These are phyloP conservation scores for Orthosia gothica DNA, from an alignment of 2,888 invertebrate genomes.

Conservation along the genomic window DNA sequence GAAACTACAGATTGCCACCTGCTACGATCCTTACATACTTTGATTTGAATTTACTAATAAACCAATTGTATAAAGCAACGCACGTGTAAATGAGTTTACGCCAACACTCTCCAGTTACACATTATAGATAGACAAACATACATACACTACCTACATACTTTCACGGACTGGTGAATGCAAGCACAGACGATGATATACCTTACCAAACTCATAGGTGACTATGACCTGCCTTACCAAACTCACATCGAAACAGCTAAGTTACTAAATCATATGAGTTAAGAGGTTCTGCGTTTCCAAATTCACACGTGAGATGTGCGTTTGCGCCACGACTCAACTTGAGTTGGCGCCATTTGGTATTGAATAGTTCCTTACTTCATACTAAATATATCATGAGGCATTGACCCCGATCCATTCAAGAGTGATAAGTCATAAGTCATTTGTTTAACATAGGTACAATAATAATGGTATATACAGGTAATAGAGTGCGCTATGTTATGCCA, in stretches of 20 bases:
- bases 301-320: constrained; percentile 35
- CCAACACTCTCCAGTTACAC: constrained; percentile 13
- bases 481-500: too few relatives aligned
- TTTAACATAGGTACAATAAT: too few relatives aligned
- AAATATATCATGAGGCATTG: neutral
- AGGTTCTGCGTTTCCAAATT: constrained; percentile 42
- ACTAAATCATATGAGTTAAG: constrained; percentile 13
- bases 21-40: too few relatives aligned
- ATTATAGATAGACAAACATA: neutral
- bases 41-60: too few relatives aligned
- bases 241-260: neutral
- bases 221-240: constrained; percentile 9
- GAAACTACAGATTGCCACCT: too few relatives aligned
- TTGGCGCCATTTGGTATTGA: constrained; percentile 12
- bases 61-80: too few relatives aligned
- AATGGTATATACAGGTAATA: too few relatives aligned
- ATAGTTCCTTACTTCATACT: constrained; percentile 22
- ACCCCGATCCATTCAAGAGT: neutral
- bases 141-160: constrained; percentile 30
- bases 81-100: neutral
- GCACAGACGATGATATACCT: constrained; percentile 31
- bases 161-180: constrained; percentile 32
- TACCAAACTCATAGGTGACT: neutral
- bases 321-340: constrained; percentile 15
- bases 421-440: too few relatives aligned